Percentiles rank a stretch among this genome's conserved stretches.
Evolutionary conservation across 2,797 vertebrate species (phyloP).

Genomic region (Gobionotothen gibberifrons): DNA sequence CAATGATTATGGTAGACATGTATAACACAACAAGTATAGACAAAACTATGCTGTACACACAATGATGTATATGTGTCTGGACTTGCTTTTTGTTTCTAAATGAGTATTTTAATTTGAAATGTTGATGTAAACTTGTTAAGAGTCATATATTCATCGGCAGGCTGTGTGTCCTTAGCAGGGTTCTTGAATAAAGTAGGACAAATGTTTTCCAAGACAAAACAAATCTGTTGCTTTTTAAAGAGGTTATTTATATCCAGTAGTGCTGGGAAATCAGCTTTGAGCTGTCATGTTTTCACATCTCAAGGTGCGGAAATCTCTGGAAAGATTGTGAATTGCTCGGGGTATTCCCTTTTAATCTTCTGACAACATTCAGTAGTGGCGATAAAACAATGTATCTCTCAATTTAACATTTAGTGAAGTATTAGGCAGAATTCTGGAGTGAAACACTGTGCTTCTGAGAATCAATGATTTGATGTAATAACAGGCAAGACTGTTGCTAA

Average conservation of each 20-base stretch:
- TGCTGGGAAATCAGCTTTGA: not conserved
- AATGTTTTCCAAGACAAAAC: not conserved
- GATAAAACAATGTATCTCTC: not conserved
- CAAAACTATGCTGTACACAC: not conserved
- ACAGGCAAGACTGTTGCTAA: not conserved
- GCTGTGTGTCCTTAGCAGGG: not conserved
- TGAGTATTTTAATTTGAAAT: not conserved
- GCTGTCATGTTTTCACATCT: conserved; percentile 11
- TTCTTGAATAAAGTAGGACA: not conserved
- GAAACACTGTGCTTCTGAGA: not conserved
- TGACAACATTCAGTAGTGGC: conserved; percentile 1
- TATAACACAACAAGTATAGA: not conserved
- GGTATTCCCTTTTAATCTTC: conserved; percentile 11
- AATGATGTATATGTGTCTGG: not conserved
- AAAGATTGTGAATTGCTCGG: conserved; percentile 2
- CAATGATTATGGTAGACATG: not conserved
- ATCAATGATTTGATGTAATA: not conserved
- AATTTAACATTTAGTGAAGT: conserved; percentile 13
- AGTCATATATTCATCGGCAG: not conserved
- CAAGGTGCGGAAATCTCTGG: conserved; percentile 1
- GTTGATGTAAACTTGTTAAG: not conserved
- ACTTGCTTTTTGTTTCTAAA: not conserved
- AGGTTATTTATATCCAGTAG: conserved; percentile 2
- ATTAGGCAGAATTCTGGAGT: not conserved
- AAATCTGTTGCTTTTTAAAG: not conserved